Conservation (phyloP, 2,113 vertebrate species). For the Phaethornis superciliosus region DNA sequence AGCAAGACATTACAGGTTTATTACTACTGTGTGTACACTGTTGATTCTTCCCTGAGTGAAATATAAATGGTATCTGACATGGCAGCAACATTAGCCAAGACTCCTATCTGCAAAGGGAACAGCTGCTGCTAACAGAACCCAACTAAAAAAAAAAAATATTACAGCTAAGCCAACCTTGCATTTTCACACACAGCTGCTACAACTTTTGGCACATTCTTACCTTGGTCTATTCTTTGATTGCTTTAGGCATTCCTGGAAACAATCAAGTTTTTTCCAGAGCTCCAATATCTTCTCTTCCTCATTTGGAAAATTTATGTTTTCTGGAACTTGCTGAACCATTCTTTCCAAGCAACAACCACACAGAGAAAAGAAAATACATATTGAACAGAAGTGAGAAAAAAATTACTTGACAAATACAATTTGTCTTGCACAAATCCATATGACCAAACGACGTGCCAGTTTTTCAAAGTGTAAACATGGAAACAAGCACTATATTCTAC, state of each 20-base stretch:
- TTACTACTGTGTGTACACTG: neutral
- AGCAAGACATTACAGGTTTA: neutral
- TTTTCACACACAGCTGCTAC: neutral
- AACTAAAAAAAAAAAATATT: neutral
- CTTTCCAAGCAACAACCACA: conserved; percentile 28
- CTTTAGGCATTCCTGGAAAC: conserved; percentile 93
- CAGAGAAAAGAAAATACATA: neutral
- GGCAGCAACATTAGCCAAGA: neutral
- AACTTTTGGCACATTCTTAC: conserved; percentile 71
- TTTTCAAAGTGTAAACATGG: neutral
- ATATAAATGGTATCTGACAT: neutral
- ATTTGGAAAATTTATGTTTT: conserved; percentile 88
- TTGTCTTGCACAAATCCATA: neutral
- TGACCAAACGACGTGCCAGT: neutral
- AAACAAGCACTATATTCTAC: neutral
- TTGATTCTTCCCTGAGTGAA: neutral
- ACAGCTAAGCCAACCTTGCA: neutral
- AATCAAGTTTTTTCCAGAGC: conserved; percentile 87
- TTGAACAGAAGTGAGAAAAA: neutral
- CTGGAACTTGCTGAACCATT: conserved; percentile 93
- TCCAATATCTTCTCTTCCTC: conserved; percentile 91
- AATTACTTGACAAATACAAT: neutral
- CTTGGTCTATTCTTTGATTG: conserved; percentile 91
- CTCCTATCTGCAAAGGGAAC: neutral
- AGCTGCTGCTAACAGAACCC: neutral